Percentiles rank a stretch among this genome's conserved stretches.
These are phyloP conservation scores for Notechis scutatus DNA, from an alignment of 2,113 vertebrate genomes.

Conservation along the genomic window DNA sequence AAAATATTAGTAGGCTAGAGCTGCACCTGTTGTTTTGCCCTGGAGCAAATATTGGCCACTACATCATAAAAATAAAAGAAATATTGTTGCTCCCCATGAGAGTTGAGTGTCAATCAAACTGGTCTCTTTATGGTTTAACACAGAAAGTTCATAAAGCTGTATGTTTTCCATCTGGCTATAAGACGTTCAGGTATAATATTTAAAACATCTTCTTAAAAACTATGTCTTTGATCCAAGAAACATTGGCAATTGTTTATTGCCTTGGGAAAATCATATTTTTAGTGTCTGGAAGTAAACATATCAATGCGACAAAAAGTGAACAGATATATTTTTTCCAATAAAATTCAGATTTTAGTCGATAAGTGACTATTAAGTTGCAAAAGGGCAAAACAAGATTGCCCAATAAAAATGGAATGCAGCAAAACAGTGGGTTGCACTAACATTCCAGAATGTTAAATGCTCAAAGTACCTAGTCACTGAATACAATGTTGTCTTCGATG, in stretches of 20 bases:
- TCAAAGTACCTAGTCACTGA: not conserved
- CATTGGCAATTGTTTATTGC: not conserved
- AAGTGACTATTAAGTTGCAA: not conserved
- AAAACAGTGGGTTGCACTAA: not conserved
- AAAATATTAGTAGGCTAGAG: constrained; percentile 24
- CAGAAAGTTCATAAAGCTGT: not conserved
- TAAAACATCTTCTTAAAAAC: not conserved
- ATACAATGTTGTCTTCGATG: not conserved
- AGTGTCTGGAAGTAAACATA: not conserved
- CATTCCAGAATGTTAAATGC: not conserved
- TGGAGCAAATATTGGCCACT: not conserved
- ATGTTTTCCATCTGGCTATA: constrained; percentile 10
- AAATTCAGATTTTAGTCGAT: not conserved
- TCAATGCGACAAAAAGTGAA: not conserved
- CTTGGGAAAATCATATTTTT: not conserved
- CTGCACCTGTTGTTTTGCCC: constrained; percentile 23
- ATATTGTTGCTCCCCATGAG: not conserved
- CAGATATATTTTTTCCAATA: not conserved
- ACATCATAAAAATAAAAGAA: constrained; percentile 31
- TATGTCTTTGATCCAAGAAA: not conserved
- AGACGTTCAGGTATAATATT: not conserved
- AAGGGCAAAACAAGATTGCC: not conserved
- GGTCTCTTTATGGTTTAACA: not conserved
- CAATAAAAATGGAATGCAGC: not conserved
- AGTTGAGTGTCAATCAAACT: constrained; percentile 23